phyloP scores from a whole-genome alignment of 2,797 vertebrate genomes.

The Alectoris magna region DNA sequence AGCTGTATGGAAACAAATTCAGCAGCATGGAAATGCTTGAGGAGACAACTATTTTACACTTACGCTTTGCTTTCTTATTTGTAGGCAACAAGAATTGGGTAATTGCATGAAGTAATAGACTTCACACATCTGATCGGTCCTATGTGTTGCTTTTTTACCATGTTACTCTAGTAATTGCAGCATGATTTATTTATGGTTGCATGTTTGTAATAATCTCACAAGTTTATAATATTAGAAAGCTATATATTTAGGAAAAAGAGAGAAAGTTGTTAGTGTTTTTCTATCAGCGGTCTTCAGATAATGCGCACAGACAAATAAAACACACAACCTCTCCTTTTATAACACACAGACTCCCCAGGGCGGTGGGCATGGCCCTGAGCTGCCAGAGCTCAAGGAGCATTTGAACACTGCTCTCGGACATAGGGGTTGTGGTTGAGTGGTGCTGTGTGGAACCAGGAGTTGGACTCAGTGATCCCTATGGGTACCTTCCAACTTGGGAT shows the following conservation, averaged over 20 bases:
- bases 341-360: not conserved
- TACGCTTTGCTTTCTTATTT: not conserved
- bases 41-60: not conserved
- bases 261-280: not conserved
- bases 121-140: not conserved
- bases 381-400: not conserved
- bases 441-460: not conserved
- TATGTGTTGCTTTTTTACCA: not conserved
- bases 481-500: not conserved
- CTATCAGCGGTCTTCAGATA: not conserved
- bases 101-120: not conserved
- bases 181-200: not conserved
- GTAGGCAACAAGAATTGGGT: not conserved
- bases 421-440: not conserved
- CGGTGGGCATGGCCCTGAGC: too few relatives aligned
- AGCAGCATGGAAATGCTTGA: not conserved
- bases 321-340: not conserved
- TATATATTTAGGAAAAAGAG: not conserved
- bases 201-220: not conserved
- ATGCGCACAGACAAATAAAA: not conserved
- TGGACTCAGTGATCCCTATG: not conserved
- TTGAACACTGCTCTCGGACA: not conserved
- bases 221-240: not conserved
- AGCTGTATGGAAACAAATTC: not conserved
- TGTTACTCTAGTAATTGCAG: constrained; percentile 5